Percentiles rank a stretch among this genome's conserved stretches.
Evolutionary conservation across 2,113 vertebrate genomes (phyloP).

Genomic region (Pseudolaguvia tuberculata): DNA sequence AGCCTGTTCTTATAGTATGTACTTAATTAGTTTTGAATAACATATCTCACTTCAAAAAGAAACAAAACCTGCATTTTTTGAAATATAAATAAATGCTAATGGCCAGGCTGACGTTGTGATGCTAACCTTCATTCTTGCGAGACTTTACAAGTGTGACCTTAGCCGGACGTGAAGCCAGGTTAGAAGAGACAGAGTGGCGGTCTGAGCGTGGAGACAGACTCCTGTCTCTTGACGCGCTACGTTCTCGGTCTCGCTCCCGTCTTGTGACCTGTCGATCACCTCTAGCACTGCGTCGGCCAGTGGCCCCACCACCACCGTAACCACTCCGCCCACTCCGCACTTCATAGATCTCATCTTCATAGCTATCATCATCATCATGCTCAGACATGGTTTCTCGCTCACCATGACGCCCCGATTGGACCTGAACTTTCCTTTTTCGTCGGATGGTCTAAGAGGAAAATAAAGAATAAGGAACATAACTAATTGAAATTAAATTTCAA

Average conservation of each 20-base stretch:
- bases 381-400: constrained; percentile 88
- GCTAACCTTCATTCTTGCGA: constrained; percentile 94
- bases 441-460: constrained; percentile 81
- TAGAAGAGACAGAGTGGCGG: constrained; percentile 80
- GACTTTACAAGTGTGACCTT: constrained; percentile 97
- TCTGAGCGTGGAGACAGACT: constrained; percentile 90
- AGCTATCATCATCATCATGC: constrained; percentile 93
- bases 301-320: constrained; percentile 66
- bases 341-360: constrained; percentile 87
- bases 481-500: not conserved
- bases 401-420: constrained; percentile 81
- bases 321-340: constrained; percentile 74
- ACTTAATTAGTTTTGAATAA: not conserved
- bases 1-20: not conserved
- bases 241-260: constrained; percentile 74
- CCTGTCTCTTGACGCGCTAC: constrained; percentile 86
- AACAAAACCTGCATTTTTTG: not conserved
- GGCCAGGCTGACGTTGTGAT: constrained; percentile 58
- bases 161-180: constrained; percentile 86
- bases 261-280: constrained; percentile 76
- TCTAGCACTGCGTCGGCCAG: constrained; percentile 67
- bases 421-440: constrained; percentile 93
- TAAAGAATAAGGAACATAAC: not conserved
- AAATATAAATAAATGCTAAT: not conserved
- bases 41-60: not conserved